Conservation (phyloP, 2,888 invertebrate species). For the Diloba caeruleocephala region DNA sequence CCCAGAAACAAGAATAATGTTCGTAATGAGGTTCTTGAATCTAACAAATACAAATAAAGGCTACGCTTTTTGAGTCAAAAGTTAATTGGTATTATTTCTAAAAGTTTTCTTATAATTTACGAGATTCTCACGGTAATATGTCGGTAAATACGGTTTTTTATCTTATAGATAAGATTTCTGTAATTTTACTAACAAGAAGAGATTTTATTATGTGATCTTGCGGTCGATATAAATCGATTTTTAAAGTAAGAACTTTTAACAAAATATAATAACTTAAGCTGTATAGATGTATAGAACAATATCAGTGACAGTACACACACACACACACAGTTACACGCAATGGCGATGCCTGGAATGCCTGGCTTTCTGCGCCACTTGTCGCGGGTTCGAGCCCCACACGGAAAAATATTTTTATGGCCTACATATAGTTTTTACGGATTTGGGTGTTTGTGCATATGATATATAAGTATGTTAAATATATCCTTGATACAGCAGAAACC, state of each 20-base stretch:
- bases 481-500: too few relatives aligned
- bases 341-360: too few relatives aligned
- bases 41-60: conserved; percentile 51
- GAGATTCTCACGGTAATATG: conserved; percentile 44
- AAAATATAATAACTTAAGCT: not conserved
- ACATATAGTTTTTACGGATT: too few relatives aligned
- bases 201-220: conserved; percentile 12
- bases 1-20: conserved; percentile 69
- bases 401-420: too few relatives aligned
- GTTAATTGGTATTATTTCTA: conserved; percentile 64
- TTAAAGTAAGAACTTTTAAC: conserved; percentile 7
- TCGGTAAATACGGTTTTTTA: conserved; percentile 1
- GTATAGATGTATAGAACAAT: too few relatives aligned
- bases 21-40: conserved; percentile 64
- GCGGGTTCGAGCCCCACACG: too few relatives aligned
- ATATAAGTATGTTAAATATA: too few relatives aligned
- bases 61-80: conserved; percentile 47
- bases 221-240: conserved; percentile 30
- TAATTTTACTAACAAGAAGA: conserved; percentile 12
- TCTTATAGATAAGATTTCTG: conserved; percentile 3
- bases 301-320: too few relatives aligned
- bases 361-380: too few relatives aligned
- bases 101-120: conserved; percentile 45
- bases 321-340: too few relatives aligned
- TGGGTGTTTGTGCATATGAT: too few relatives aligned